Evolutionary conservation across 1,140 invertebrate genomes (phyloP), one percentile per base, ranked within the genome.

Genomic region (Artemia franciscana): DNA sequence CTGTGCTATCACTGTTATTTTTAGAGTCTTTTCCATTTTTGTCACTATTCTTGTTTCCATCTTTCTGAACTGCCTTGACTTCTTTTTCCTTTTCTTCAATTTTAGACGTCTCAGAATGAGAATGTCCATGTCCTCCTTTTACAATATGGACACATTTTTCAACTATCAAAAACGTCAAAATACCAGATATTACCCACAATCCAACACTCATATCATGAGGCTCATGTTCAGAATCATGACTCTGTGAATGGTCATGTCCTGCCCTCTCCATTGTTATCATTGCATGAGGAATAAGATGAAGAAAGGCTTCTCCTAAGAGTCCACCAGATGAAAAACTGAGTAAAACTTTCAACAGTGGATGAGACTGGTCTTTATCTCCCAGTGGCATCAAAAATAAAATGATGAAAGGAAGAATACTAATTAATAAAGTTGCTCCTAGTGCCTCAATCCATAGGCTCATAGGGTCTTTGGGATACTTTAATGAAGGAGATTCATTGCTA

Each of bases 251-350:
- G 18, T 66, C 67, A 67, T 82, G 76, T 63, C 72, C 65, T 70
- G 84, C 76, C 2, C 67, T 66, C 15, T 65, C 70, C 69, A 76
- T 60, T 26, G 84, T 79, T 39, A 82, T 75, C 2, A 93, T 78
- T 18, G 92, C 90, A 77, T 97, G 92, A 28, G 93, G 93, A 70
- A 97, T 97, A 24, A 97, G 75, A 78, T 97, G 93, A 2, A 97
- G 75, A 75, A 97, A 97, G 4, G 93, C 91, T 78, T 97, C 93
- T 26, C 63, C 93, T 2, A 97, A 75, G 9, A 97, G 75, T 64
- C 92, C 91, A 59, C 93, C 93, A 5, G 91, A 92, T 5, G 91
- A 92, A 77, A 97, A 96, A 63, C 87, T 90, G 18, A 97, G 74
- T 15, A 96, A 74, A 39, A 95, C 79, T 74, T 94, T 95, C 9